Evolutionary conservation across 2,888 invertebrate species (phyloP).

Genomic region (Pachydiplax longipennis): DNA sequence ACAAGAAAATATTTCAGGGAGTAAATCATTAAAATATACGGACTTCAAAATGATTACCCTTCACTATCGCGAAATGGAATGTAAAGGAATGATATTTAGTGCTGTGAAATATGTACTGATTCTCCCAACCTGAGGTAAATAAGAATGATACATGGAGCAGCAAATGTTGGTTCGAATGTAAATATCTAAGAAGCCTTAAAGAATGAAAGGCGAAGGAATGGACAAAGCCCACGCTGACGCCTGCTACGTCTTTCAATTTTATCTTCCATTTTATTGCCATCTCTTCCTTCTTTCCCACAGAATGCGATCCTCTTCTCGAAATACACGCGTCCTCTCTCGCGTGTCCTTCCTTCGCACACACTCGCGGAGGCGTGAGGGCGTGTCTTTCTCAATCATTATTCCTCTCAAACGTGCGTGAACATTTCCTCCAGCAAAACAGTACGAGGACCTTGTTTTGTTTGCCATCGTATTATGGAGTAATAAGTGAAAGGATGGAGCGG

Average conservation of each 20-base stretch:
- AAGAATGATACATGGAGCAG: no score
- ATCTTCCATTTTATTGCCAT: background rate
- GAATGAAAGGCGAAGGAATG: background rate
- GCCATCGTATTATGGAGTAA: background rate
- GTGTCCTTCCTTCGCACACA: background rate
- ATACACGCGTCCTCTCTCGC: background rate
- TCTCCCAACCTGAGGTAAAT: no score
- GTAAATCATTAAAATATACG: no score
- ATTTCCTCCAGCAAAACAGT: background rate
- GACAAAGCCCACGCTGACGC: background rate
- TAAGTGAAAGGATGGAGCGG: background rate
- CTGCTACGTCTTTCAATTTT: background rate
- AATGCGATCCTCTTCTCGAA: background rate
- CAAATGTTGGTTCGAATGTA: no score
- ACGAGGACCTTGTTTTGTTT: background rate
- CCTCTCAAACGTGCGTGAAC: constrained; percentile 7
- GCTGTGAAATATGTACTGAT: no score
- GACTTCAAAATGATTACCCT: no score
- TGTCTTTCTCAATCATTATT: background rate
- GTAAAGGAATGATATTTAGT: no score
- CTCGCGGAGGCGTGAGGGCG: background rate
- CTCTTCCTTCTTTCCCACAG: background rate
- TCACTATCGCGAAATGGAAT: no score
- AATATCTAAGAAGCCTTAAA: background rate
- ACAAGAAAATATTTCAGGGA: no score